Evolutionary conservation across 2,888 invertebrate species (phyloP), one percentile per base, ranked within the genome.

Genomic region (Rhagium mordax): DNA sequence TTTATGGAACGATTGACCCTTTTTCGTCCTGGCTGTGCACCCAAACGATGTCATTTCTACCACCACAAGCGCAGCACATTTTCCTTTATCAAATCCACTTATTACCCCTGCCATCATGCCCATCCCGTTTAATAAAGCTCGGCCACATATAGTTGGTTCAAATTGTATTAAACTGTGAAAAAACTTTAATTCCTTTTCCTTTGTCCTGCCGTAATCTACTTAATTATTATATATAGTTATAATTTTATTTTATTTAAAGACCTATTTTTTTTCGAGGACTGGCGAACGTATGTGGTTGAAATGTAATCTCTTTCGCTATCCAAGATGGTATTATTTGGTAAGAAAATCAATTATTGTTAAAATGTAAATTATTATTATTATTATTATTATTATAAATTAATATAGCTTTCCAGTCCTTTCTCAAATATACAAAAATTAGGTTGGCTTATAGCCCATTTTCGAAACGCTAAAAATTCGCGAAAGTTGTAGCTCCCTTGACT

Each of bases 1-100:
- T 82, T 84, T 81, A 82, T 81, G 80, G 78, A 78, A 77, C 82
- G 82, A 83, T 84, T 84, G 84, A 84, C 83, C 81, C 76, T 78
- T 79, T 81, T 82, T 74, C 72, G 66, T 51, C 57, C 72, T 66
- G 55, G 48, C 61, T 59, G 41, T 74, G 72, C 72, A 67, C 62
- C 69, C 24, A 71, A 78, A 78, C 76, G 79, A 78, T 74, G 78
- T 74, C 78, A 74, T 79, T 77, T 75, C 75, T 76, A 71, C 75
- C 73, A 76, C 79, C 78, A 71, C 70, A 71, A 80, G 75, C 75
- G 74, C 76, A 77, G 79, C 77, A 78, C 78, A 81, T 82, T 82
- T 77, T 76, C 79, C 78, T 81, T 80, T 82, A 82, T 82, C 81
- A 81, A 76, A 80, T 79, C 69, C 79, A 76, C 78, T 81, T 78